Percentiles rank a stretch among this genome's conserved stretches.
Evolutionary conservation across 2,113 vertebrate genomes (phyloP).

Genomic region (Cheirogaleus medius): DNA sequence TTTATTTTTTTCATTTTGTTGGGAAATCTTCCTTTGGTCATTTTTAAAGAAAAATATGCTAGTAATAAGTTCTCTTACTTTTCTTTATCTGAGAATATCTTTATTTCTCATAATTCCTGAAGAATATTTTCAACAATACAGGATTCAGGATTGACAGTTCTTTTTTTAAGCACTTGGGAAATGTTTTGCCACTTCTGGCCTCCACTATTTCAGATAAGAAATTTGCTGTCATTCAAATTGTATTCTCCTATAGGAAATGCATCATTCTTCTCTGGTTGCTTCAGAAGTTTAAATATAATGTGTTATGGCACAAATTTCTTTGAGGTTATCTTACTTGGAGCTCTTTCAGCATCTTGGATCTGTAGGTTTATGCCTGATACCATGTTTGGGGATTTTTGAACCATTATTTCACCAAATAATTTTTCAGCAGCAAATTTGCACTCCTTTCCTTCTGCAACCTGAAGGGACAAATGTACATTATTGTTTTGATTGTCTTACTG

Average conservation of each 20-base stretch:
- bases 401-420: neutral
- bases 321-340: neutral
- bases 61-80: neutral
- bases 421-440: neutral
- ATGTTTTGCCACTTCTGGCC: neutral
- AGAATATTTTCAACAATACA: neutral
- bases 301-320: neutral
- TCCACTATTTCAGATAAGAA: neutral
- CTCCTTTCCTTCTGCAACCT: neutral
- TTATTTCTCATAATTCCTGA: neutral
- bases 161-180: neutral
- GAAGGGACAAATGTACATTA: neutral
- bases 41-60: neutral
- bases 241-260: neutral
- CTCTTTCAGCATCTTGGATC: neutral
- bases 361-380: neutral
- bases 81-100: neutral
- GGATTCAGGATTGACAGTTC: neutral
- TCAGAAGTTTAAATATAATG: neutral
- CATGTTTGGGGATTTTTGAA: neutral
- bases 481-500: neutral
- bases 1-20: neutral
- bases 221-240: neutral
- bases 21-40: neutral
- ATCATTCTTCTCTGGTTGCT: neutral